phyloP scores from a whole-genome alignment of 2,888 invertebrate species.

The Nesidiocoris tenuis region DNA sequence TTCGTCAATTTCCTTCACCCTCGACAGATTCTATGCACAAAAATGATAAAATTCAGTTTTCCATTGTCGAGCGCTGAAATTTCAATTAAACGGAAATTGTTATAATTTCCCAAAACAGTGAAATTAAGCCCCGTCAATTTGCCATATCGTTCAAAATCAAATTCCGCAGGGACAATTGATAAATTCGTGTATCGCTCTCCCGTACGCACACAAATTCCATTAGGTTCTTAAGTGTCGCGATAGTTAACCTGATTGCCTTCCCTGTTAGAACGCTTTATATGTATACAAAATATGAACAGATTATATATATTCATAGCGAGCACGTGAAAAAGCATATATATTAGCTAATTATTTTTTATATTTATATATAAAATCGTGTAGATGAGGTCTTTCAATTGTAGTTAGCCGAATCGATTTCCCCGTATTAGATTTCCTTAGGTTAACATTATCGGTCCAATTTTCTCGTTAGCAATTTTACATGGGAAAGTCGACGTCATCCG shows the following conservation, averaged over 20 bases:
- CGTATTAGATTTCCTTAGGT: background rate
- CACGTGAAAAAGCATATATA: conserved; percentile 3
- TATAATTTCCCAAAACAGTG: no score
- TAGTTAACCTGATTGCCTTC: conserved; percentile 33
- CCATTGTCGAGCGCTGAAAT: no score
- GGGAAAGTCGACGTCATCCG: no score
- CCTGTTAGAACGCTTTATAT: conserved; percentile 34
- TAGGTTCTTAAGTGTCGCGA: conserved; percentile 17
- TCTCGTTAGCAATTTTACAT: no score
- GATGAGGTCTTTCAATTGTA: conserved; percentile 15
- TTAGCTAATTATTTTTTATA: conserved; percentile 37
- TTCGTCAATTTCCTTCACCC: no score
- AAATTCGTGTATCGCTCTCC: background rate
- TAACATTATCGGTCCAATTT: no score
- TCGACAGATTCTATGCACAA: no score
- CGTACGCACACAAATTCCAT: background rate
- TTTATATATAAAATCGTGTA: conserved; percentile 10
- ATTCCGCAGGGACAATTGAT: background rate
- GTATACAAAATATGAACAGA: conserved; percentile 6
- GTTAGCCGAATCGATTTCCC: background rate
- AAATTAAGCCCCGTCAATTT: background rate
- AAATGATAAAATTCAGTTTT: no score
- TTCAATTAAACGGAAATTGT: no score
- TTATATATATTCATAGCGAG: conserved; percentile 1
- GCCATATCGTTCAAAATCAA: background rate